Percentiles rank a stretch among this genome's conserved stretches.
phyloP scores from a whole-genome alignment of 2,113 vertebrate genomes.

The Hymenochirus boettgeri region DNA sequence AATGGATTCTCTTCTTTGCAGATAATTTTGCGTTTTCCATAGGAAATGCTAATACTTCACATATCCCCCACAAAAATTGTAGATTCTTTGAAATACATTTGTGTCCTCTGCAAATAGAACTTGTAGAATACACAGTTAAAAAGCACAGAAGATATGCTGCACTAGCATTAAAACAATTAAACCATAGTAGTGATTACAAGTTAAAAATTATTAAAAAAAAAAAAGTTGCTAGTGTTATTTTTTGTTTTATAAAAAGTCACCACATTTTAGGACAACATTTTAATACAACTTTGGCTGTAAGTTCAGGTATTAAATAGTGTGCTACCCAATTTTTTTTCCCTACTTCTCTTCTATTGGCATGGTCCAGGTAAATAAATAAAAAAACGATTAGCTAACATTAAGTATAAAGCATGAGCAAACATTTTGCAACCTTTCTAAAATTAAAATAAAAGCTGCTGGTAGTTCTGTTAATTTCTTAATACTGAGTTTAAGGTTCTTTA shows the following conservation, averaged over 20 bases:
- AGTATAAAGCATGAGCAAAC: not conserved
- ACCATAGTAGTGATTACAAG: conserved; percentile 3
- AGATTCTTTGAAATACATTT: conserved; percentile 70
- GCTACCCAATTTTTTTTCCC: conserved; percentile 59
- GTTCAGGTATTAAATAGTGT: conserved; percentile 55
- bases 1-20: conserved; percentile 74
- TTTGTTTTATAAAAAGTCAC: conserved; percentile 35
- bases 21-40: conserved; percentile 78
- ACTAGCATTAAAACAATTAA: conserved; percentile 58
- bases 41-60: conserved; percentile 76
- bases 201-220: conserved; percentile 32
- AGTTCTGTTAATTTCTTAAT: conserved; percentile 64
- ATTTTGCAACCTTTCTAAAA: conserved; percentile 1
- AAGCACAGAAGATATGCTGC: conserved; percentile 62
- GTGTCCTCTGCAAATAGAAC: conserved; percentile 58
- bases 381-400: conserved; percentile 6
- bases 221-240: conserved; percentile 67
- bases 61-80: conserved; percentile 76
- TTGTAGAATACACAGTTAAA: conserved; percentile 54
- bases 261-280: conserved; percentile 54
- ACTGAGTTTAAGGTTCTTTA: conserved; percentile 70
- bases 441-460: conserved; percentile 64
- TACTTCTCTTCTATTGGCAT: conserved; percentile 56
- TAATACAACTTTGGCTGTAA: conserved; percentile 50
- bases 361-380: conserved; percentile 51